These are phyloP conservation scores for Pycnomerus fuliginosus DNA, from an alignment of 2,888 invertebrate species.

Conservation along the genomic window DNA sequence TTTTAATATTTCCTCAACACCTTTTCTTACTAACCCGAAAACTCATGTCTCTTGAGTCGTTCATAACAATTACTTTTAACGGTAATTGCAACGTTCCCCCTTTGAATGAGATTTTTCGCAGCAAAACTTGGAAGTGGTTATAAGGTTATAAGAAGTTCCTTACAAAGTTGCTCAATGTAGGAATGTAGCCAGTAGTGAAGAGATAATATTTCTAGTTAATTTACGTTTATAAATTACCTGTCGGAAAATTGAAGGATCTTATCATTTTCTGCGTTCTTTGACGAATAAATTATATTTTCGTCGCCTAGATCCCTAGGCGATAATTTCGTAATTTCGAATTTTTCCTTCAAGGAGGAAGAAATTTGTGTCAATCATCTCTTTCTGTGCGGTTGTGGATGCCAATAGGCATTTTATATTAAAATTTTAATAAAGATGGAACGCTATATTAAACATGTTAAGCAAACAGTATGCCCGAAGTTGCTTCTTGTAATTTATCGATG, in stretches of 20 bases:
- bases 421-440: slow-evolving; percentile 6
- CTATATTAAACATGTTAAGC: slow-evolving; percentile 5
- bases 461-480: slow-evolving; percentile 9
- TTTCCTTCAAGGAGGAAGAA: no score
- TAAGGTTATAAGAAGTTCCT: slow-evolving; percentile 10
- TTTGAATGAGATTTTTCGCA: slow-evolving; percentile 16
- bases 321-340: no score
- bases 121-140: slow-evolving; percentile 22
- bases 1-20: slow-evolving; percentile 1
- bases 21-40: not conserved
- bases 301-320: no score
- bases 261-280: not conserved
- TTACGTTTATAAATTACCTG: not conserved
- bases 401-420: slow-evolving; percentile 6
- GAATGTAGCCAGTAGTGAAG: not conserved
- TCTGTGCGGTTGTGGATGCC: no score
- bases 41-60: slow-evolving; percentile 1
- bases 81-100: slow-evolving; percentile 25
- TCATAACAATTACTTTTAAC: slow-evolving; percentile 31
- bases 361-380: no score
- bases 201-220: not conserved
- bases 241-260: not conserved
- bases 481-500: slow-evolving; percentile 18
- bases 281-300: not conserved
- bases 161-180: slow-evolving; percentile 24